Evolutionary conservation across 2,888 invertebrate genomes (phyloP).

Genomic region (Ectobius pallidus): DNA sequence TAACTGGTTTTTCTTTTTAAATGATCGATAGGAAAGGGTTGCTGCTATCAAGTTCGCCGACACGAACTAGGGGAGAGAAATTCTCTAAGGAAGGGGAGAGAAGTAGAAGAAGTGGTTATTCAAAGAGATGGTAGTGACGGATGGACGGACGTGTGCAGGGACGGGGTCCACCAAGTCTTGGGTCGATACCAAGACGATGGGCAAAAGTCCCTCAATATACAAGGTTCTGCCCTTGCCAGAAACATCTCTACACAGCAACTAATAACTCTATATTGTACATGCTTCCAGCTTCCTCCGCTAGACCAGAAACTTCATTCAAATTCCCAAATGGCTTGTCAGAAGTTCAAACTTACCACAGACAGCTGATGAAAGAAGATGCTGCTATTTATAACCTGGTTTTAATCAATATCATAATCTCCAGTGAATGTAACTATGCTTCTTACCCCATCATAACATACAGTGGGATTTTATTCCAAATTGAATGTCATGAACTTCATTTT

Average conservation of each 20-base stretch:
- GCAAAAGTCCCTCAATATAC: neutral
- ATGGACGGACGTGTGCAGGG: slow-evolving; percentile 5
- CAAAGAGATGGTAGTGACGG: slow-evolving; percentile 30
- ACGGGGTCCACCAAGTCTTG: neutral
- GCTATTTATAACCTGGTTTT: too few species aligned
- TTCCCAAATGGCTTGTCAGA: too few species aligned
- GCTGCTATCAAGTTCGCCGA: neutral
- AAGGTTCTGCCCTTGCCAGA: neutral
- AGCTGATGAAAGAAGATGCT: too few species aligned
- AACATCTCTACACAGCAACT: neutral
- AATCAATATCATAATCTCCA: too few species aligned
- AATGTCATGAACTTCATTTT: too few species aligned
- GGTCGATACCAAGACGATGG: slow-evolving; percentile 30
- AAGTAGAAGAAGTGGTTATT: slow-evolving; percentile 27
- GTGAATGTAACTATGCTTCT: too few species aligned
- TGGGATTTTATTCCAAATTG: too few species aligned
- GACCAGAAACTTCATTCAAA: too few species aligned
- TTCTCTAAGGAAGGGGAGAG: slow-evolving; percentile 22
- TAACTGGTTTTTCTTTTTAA: neutral
- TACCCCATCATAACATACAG: too few species aligned
- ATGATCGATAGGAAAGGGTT: neutral
- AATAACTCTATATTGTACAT: neutral
- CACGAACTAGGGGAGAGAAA: neutral
- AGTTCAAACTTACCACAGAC: too few species aligned
- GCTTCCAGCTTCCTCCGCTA: neutral